phyloP scores from a whole-genome alignment of 30 jellyfish, hydroid and myxozoan species.

The Cassiopea xamachana region DNA sequence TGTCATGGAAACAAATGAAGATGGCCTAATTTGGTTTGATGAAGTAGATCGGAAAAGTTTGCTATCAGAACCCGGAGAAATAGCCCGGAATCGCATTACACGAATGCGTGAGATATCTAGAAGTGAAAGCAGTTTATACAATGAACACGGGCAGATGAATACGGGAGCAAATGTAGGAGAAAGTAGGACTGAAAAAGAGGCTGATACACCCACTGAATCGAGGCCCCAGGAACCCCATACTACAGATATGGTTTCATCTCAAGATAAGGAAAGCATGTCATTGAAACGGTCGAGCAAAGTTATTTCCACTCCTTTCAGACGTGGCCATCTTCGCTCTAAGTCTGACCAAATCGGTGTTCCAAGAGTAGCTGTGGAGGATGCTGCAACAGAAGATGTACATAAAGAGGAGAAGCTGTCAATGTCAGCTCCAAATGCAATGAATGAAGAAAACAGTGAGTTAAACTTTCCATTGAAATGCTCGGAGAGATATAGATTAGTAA shows the following conservation, averaged over 20 bases:
- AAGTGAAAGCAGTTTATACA: conserved; percentile 82
- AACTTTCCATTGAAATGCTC: too few species aligned
- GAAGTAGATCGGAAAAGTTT: conserved; percentile 58
- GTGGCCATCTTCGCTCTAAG: conserved; percentile 95
- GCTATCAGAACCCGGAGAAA: conserved; percentile 58
- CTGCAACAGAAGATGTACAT: conserved; percentile 43
- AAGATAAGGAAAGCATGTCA: conserved; percentile 8
- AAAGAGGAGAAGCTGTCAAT: conserved; percentile 51
- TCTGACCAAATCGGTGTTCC: conserved; percentile 89
- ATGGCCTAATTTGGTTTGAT: conserved; percentile 78
- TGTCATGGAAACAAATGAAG: conserved; percentile 83
- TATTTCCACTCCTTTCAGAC: conserved; percentile 65
- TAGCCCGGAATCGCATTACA: conserved; percentile 65
- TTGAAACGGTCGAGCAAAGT: conserved; percentile 51
- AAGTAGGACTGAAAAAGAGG: conserved; percentile 15
- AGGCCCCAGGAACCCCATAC: neutral
- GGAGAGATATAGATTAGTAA: too few species aligned
- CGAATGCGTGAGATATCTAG: conserved; percentile 84
- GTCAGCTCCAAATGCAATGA: conserved; percentile 77
- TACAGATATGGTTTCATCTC: neutral
- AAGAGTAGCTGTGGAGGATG: conserved; percentile 18
- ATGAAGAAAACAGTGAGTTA: conserved; percentile 52
- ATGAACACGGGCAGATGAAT: conserved; percentile 63
- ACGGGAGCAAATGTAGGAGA: neutral
- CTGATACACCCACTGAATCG: conserved; percentile 1